Conservation (phyloP, 2,797 vertebrate genomes). For the Nasua narica region DNA sequence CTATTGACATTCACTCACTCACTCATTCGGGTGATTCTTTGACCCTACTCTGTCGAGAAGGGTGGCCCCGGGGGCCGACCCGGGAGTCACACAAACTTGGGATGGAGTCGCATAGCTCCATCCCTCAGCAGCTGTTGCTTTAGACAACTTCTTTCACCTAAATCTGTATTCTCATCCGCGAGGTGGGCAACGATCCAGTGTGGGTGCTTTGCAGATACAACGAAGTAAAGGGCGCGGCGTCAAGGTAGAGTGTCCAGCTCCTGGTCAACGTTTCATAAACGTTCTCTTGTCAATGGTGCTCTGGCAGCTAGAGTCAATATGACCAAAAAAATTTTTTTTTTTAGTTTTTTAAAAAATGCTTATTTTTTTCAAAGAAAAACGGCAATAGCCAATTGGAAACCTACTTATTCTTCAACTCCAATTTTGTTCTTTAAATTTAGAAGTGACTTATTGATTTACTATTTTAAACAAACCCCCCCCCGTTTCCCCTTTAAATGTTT, state of each 20-base stretch:
- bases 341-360: constrained; percentile 84
- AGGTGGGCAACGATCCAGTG: neutral
- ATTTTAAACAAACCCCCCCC: constrained; percentile 84
- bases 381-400: constrained; percentile 87
- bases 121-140: neutral
- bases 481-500: constrained; percentile 89
- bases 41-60: neutral
- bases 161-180: neutral
- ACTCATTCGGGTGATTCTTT: neutral
- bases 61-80: neutral
- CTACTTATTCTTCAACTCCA: constrained; percentile 85
- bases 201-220: neutral
- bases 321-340: no score
- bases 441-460: constrained; percentile 84
- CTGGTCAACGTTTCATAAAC: neutral
- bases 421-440: constrained; percentile 86
- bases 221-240: neutral
- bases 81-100: neutral
- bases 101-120: neutral
- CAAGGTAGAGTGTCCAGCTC: neutral
- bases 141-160: neutral
- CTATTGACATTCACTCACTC: neutral
- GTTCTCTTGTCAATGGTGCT: neutral
- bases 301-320: neutral
- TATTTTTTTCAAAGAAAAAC: constrained; percentile 86